Base-by-base conservation (phyloP, 2,797 vertebrate genomes). In the Sebastes miniatus region DNA sequence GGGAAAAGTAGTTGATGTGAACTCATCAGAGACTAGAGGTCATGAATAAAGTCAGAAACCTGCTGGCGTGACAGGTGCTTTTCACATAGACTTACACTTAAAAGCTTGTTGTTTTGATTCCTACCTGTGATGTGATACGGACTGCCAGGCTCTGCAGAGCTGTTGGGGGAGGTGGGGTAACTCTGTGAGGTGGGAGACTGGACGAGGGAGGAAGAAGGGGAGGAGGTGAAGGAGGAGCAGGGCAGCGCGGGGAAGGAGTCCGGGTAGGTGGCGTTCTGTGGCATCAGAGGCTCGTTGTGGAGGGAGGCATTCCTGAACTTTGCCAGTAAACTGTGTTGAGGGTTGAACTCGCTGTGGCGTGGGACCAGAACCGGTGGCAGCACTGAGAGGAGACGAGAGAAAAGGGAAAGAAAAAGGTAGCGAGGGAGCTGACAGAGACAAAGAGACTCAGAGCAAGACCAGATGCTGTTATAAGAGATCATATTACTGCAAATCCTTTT, bases 321-420 rank as follows among this genome's bases (percentile, higher is more conserved):
- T 65, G 97, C 98, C 34, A 99, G 95, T 16, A 99, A 95, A 89
- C 99, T 99, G 95, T 99, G 98, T 85, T 99, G 98, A 22, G 99
- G 97, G 94, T 99, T 99, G 87, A 98, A 99, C 91, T 99, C 99
- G 0, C 98, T 99, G 94, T 99, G 98, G 61, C 98, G 97, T 14
- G 98, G 99, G 68, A 99, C 99, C 1, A 99, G 95, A 54, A 99
- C 98, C 0, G 99, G 99, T 31, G 98, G 99, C 83, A 99, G 93
- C 81, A 99, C 99, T 99, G 85, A 83, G 74, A 69, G 29, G 18
- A 52, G 57, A 73, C 8, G 18, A 34, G 25, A 52, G 56, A 22
- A 39, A 39, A 57, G 24, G 39, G 11, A 25, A 20, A 14, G 6
- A 59, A n/a, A 31, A 12, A 68, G 36, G n/a, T 11, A 43, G 24